These are phyloP conservation scores for Oncorhynchus masou DNA, from an alignment of 2,113 vertebrate genomes.

Conservation along the genomic window DNA sequence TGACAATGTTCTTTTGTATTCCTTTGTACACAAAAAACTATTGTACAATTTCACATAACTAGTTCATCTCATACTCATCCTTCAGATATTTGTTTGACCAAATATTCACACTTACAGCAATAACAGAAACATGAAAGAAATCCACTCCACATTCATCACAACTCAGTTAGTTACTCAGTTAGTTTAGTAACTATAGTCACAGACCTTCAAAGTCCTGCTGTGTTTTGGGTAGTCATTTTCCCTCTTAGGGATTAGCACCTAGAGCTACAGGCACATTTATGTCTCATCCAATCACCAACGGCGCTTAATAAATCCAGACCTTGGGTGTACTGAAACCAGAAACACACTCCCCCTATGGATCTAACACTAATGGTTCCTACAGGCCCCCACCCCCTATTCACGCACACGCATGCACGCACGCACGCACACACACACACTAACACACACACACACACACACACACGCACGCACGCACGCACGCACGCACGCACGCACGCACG, in stretches of 20 bases:
- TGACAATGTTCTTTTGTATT: background rate
- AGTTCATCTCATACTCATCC: background rate
- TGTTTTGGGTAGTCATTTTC: slow-evolving; percentile 1
- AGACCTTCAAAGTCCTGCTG: background rate
- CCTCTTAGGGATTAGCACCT: slow-evolving; percentile 20
- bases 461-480: background rate
- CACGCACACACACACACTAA: background rate
- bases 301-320: background rate
- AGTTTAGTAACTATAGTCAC: background rate
- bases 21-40: background rate
- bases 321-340: background rate
- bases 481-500: background rate
- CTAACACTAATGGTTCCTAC: background rate
- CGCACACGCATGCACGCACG: background rate
- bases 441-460: no score
- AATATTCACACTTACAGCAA: background rate
- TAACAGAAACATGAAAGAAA: background rate
- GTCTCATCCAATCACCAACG: slow-evolving; percentile 11
- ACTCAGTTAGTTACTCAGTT: no score
- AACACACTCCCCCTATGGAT: background rate
- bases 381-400: background rate
- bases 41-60: background rate
- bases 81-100: background rate
- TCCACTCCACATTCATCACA: no score
- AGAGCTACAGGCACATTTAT: slow-evolving; percentile 4